Base-by-base conservation (phyloP, 2,797 vertebrate species). In the Lophotriccus pileatus region DNA sequence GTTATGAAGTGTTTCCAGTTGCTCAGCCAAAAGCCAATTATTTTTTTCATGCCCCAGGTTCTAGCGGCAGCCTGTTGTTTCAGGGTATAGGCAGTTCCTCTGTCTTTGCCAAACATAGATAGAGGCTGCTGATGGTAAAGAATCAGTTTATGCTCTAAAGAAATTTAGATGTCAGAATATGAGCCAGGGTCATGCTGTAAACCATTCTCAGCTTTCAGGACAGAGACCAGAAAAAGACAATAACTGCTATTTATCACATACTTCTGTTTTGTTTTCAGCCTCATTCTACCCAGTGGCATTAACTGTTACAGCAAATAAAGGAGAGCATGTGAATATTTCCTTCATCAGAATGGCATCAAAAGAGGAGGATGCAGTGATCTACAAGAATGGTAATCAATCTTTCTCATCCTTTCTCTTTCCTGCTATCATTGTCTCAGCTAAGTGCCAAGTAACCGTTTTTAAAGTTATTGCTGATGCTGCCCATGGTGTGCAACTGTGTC, bases 301-400 rank as follows among this genome's bases (percentile, higher is more conserved):
- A 95, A 99, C 98, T 24, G 96, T 98, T 94, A 99, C 98, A 49
- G 98, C 98, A 91, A 98, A 98, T 93, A 97, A 96, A 28, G 98
- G 98, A 72, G 98, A 99, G 58, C 95, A 97, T 10, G 97, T 98
- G 84, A 98, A 97, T 86, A 98, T 99, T 95, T 97, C 97, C 62
- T 99, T 98, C 97, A 96, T 95, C 44, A 98, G 97, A 90, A 98
- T 98, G 81, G 97, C 97, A 87, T 89, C 96, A 77, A 98, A 97
- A 68, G 97, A 98, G 73, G 98, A 98, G 97, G 98, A 99, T 82
- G 98, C 98, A 22, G 97, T 98, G 90, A 98, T 99, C 97, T 98
- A 97, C 95, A 99, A 98, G 95, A 98, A 98, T 32, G 98, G 98
- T 98, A 97, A 98, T 92, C 80, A 53, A 36, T 14, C 16, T 87